Evolutionary conservation across 2,888 invertebrate species (phyloP), one percentile per base, ranked within the genome.

Genomic region (Drosophila quasianomalipes): DNA sequence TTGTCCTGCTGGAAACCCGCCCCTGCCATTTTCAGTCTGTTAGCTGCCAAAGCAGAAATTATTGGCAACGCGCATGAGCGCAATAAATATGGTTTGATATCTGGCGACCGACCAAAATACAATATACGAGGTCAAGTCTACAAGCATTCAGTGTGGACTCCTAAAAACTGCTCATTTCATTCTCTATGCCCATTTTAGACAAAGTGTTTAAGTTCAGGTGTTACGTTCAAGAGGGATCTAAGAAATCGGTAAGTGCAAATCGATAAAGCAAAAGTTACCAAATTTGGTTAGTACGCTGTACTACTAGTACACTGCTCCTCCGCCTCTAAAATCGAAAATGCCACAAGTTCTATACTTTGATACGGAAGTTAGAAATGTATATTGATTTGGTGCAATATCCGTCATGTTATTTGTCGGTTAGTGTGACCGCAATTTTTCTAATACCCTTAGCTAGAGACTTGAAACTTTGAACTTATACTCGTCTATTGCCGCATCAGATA

Each of bases 1-100:
- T 39, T 33, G 41, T 31, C 14, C 47, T 59, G 52, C 33, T 52
- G 22, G 37, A 41, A 49, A 9, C 26, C 28, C 57, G 52, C 49
- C 57, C 35, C 54, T 52, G 44, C 7, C 19, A n/a, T 16, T 41
- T 41, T 58, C 22, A 22, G 30, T 58, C 67, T 65, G 52, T 35
- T 76, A 83, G 76, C 82, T 89, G 88, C 75, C 83, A 74, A 81
- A 74, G 71, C 71, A 76, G 70, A 87, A 92, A 90, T 87, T 92
- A 92, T 93, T 92, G 91, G 88, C 86, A 85, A 79, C 91, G 89
- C 92, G 90, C 89, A 92, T 91, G 85, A 91, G 83, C 81, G 90
- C 91, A 91, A 92, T 93, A 92, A 92, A 92, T 92, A 90, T 81
- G 81, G 84, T 91, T 91, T 91, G 88, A 92, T 92, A 72, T 72